Conservation (phyloP, 2,113 vertebrate species). For the Tauraco erythrolophus region DNA sequence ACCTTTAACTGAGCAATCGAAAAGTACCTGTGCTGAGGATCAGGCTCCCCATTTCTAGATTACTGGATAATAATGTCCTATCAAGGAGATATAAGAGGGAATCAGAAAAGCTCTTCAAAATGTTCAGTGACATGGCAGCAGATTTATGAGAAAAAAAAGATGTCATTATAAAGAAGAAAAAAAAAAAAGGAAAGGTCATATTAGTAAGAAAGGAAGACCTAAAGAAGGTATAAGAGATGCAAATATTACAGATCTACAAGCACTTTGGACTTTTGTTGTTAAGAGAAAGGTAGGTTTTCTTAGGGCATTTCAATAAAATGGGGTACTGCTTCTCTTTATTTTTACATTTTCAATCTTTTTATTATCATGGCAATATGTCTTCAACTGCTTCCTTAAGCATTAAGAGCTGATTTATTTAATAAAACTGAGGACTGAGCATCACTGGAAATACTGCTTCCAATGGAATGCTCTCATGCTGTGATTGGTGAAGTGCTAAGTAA, state of each 20-base stretch:
- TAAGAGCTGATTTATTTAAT: constrained; percentile 79
- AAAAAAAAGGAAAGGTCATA: background rate
- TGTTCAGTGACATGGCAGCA: constrained; percentile 45
- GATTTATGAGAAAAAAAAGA: constrained; percentile 57
- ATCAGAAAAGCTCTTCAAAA: constrained; percentile 60
- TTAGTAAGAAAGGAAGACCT: constrained; percentile 11
- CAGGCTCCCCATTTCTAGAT: background rate
- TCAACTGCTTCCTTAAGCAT: constrained; percentile 63
- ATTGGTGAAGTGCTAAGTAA: constrained; percentile 82
- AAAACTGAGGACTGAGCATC: constrained; percentile 71
- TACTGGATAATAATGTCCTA: constrained; percentile 37
- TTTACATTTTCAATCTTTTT: constrained; percentile 35
- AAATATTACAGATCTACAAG: background rate
- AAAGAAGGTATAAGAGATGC: background rate
- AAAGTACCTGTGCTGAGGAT: background rate
- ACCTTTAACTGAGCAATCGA: background rate
- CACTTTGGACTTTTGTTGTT: background rate
- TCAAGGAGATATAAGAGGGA: constrained; percentile 53
- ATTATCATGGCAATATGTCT: background rate
- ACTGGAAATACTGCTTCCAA: constrained; percentile 66
- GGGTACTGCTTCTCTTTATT: constrained; percentile 19
- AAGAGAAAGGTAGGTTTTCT: background rate
- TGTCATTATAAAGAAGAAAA: background rate
- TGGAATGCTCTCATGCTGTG: constrained; percentile 76
- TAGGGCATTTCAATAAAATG: constrained; percentile 25